Base-by-base conservation (phyloP, 2,888 invertebrate species). In the Taphrorychus bicolor region DNA sequence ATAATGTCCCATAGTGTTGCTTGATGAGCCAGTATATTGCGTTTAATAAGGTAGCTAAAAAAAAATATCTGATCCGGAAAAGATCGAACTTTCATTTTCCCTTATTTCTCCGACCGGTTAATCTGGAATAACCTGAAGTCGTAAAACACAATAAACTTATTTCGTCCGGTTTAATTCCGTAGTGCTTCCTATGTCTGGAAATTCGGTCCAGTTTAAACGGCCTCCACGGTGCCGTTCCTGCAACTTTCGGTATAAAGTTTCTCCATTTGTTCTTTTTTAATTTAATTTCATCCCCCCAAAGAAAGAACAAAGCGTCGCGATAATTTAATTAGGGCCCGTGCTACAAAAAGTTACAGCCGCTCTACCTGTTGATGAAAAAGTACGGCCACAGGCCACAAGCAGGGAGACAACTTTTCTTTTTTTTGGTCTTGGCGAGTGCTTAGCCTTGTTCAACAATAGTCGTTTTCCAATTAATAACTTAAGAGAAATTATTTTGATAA, bases 401-500 rank as follows among this genome's bases (percentile, higher is more conserved):
- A 32, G 11, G 32, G 32, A 32, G 32, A 32, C 32, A 32, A 32
- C 32, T 32, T 32, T n/a, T n/a, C n/a, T n/a, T n/a, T n/a, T n/a
- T n/a, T n/a, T n/a, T n/a, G n/a, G n/a, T n/a, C n/a, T n/a, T n/a
- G n/a, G 32, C 32, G 32, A 32, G 24, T 64, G 45, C 64, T 65
- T 65, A 19, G 32, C 24, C 45, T 19, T 7, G 41, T 41, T 3
- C 52, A 49, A 64, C 14, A 5, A 64, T 64, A 51, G 5, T 19
- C 52, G 51, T 57, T 61, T 59, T 67, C 74, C 78, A 79, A 78
- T 79, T 79, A 79, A 77, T 77, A 77, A 78, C 76, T 78, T 73
- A 60, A 72, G 75, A 77, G 77, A 75, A 77, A 79, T 78, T 78
- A 79, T 79, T 78, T 78, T 78, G 79, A 79, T 78, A 76, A 78